These are phyloP conservation scores for Athene noctua DNA, from an alignment of 2,113 vertebrate genomes.

Conservation along the genomic window DNA sequence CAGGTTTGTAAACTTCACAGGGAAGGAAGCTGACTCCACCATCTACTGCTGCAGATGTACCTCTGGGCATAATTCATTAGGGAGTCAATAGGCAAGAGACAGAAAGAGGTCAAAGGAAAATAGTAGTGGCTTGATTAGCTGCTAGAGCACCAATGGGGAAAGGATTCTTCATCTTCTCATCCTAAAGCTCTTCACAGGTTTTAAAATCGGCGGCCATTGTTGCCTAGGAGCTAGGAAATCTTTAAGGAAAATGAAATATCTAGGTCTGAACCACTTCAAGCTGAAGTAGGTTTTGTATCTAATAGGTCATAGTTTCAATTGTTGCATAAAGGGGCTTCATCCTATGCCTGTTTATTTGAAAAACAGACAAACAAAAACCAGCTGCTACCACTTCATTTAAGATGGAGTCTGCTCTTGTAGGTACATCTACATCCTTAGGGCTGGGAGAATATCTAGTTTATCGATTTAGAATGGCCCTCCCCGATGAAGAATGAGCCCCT, in stretches of 20 bases:
- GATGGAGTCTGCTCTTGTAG: background rate
- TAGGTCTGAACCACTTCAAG: background rate
- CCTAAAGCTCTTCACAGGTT: background rate
- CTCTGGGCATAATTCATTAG: background rate
- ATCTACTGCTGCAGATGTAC: background rate
- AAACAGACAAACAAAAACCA: background rate
- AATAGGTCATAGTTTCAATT: background rate
- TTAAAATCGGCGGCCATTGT: background rate
- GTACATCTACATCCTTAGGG: background rate
- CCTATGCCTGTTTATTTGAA: background rate
- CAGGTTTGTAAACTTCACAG: background rate
- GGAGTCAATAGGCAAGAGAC: background rate
- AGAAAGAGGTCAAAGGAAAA: background rate
- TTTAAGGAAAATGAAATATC: background rate
- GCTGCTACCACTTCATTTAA: background rate
- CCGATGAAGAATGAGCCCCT: background rate
- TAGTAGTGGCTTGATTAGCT: background rate
- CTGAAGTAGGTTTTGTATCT: background rate
- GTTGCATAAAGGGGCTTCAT: background rate
- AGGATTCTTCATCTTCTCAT: background rate
- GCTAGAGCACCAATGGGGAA: background rate
- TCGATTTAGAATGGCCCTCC: background rate
- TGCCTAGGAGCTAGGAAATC: background rate
- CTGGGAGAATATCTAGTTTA: background rate
- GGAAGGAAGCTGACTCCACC: background rate